These are phyloP conservation scores for Morpho deidamia DNA, from an alignment of 2,888 invertebrate genomes.

Conservation along the genomic window DNA sequence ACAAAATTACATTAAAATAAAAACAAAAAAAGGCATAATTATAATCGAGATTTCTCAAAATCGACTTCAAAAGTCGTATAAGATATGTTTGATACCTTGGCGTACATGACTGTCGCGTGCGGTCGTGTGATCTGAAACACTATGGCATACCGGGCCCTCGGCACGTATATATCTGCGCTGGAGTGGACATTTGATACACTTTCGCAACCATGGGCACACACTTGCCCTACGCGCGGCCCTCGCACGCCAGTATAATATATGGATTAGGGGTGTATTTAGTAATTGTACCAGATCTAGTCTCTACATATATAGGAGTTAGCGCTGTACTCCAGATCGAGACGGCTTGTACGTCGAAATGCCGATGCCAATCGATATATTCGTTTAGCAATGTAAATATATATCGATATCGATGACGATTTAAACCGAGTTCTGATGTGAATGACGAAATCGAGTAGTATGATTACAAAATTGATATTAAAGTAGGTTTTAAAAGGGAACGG, in stretches of 20 bases:
- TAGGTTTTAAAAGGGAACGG: too few relatives aligned
- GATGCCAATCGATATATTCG: not conserved
- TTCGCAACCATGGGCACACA: constrained; percentile 58
- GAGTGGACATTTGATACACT: constrained; percentile 56
- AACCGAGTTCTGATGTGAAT: too few relatives aligned
- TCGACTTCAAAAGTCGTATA: not conserved
- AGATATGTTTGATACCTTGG: constrained; percentile 54
- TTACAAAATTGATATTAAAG: too few relatives aligned
- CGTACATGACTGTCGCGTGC: constrained; percentile 62
- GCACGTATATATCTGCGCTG: constrained; percentile 46
- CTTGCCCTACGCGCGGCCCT: constrained; percentile 28
- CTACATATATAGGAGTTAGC: constrained; percentile 22
- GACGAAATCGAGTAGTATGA: too few relatives aligned
- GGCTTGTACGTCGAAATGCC: not conserved
- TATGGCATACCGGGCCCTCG: constrained; percentile 38
- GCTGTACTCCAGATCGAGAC: not conserved
- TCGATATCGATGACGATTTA: too few relatives aligned
- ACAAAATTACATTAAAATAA: too few relatives aligned
- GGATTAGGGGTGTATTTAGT: constrained; percentile 29
- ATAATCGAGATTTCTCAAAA: too few relatives aligned
- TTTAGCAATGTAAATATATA: too few relatives aligned
- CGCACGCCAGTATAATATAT: constrained; percentile 31
- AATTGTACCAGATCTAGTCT: constrained; percentile 15
- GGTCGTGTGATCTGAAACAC: constrained; percentile 42
- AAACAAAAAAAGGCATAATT: too few relatives aligned